phyloP scores from a whole-genome alignment of 2,888 invertebrate genomes.

The Coremacera marginata region DNA sequence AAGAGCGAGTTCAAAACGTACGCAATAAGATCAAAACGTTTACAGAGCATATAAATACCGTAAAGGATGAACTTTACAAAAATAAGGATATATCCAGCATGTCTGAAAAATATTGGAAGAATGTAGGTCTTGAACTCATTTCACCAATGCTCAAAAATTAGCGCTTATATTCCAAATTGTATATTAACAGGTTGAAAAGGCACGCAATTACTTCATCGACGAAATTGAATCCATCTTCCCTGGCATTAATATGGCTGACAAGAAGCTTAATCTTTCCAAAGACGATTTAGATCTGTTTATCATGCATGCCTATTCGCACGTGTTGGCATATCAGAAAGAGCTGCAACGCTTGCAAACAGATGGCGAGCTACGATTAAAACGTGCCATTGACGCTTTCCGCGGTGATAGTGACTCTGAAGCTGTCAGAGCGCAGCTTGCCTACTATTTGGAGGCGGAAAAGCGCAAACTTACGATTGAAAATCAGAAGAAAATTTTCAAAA shows the following conservation, averaged over 20 bases:
- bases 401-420: slow-evolving; percentile 72
- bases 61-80: slow-evolving; percentile 73
- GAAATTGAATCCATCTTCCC: slow-evolving; percentile 81
- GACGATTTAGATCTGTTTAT: slow-evolving; percentile 81
- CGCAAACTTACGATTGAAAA: slow-evolving; percentile 77
- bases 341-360: slow-evolving; percentile 79
- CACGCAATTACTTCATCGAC: slow-evolving; percentile 74
- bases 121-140: slow-evolving; percentile 71
- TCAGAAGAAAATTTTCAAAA: slow-evolving; percentile 76
- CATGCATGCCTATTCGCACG: slow-evolving; percentile 82
- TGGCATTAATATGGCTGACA: slow-evolving; percentile 77
- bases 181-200: slow-evolving; percentile 67
- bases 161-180: not conserved
- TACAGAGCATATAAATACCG: slow-evolving; percentile 73
- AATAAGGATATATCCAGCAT: slow-evolving; percentile 74
- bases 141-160: not conserved
- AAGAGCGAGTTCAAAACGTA: slow-evolving; percentile 71
- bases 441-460: slow-evolving; percentile 79
- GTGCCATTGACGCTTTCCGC: slow-evolving; percentile 75
- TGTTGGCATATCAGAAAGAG: slow-evolving; percentile 83
- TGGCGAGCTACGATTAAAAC: slow-evolving; percentile 74
- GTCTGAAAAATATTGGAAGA: slow-evolving; percentile 85
- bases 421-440: slow-evolving; percentile 74
- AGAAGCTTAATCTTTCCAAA: slow-evolving; percentile 74
- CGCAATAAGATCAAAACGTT: slow-evolving; percentile 72